Evolutionary conservation across 1,140 invertebrate genomes (phyloP).

Genomic region (Micrasema longulum): DNA sequence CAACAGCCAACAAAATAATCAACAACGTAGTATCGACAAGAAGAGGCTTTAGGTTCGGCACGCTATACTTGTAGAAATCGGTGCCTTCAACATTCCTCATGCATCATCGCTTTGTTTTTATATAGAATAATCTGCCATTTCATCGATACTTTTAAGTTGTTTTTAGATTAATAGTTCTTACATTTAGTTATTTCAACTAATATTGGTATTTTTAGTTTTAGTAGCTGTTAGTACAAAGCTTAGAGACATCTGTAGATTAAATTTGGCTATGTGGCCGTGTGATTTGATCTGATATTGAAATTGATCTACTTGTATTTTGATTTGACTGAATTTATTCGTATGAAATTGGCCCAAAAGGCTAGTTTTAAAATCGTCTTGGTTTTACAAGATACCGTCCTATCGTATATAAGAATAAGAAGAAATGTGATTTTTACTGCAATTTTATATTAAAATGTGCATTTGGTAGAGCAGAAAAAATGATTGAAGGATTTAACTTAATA

Average conservation of each 20-base stretch:
- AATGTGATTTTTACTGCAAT: conserved; percentile 52
- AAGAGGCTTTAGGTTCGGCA: conserved; percentile 52
- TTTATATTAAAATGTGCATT: conserved; percentile 52
- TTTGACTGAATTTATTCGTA: conserved; percentile 54
- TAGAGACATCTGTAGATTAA: conserved; percentile 29
- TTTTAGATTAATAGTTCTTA: conserved; percentile 38
- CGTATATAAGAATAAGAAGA: conserved; percentile 44
- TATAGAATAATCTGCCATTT: conserved; percentile 38
- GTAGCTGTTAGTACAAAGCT: conserved; percentile 52
- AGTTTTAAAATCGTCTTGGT: conserved; percentile 52
- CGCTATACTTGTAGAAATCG: conserved; percentile 40
- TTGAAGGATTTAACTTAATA: conserved; percentile 8
- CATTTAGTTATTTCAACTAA: conserved; percentile 32
- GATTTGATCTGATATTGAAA: conserved; percentile 42
- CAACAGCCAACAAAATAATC: conserved; percentile 48
- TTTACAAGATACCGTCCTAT: conserved; percentile 56
- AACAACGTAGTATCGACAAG: conserved; percentile 48
- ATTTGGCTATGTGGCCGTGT: conserved; percentile 21
- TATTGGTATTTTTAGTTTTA: conserved; percentile 37
- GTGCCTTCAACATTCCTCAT: conserved; percentile 1
- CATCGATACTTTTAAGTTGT: conserved; percentile 35
- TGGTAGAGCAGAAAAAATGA: conserved; percentile 23
- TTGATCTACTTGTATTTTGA: conserved; percentile 52
- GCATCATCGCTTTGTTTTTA: conserved; percentile 32
- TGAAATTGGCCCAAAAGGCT: conserved; percentile 44